Percentiles rank a stretch among this genome's conserved stretches.
Conservation (phyloP, 2,797 vertebrate species). For the Chrysolophus pictus region DNA sequence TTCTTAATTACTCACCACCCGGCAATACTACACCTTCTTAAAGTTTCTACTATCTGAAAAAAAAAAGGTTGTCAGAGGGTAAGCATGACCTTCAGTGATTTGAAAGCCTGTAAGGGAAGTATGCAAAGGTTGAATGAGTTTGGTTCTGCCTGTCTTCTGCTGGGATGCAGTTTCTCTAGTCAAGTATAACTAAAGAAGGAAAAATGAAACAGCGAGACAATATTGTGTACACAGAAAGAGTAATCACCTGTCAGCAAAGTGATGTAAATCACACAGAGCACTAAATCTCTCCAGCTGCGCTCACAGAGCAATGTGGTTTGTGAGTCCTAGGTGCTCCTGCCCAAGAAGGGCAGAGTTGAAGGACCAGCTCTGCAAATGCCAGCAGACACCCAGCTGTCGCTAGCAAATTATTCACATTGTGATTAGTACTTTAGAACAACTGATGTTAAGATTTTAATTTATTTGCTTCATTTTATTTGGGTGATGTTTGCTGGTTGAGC, state of each 20-base stretch:
- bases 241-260: slow-evolving; percentile 25
- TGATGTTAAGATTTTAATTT: background rate
- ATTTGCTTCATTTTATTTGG: slow-evolving; percentile 27
- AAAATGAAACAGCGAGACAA: slow-evolving; percentile 27
- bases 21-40: background rate
- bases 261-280: background rate
- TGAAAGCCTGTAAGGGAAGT: background rate
- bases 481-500: background rate
- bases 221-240: background rate
- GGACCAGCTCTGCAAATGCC: background rate
- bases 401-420: background rate
- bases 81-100: slow-evolving; percentile 34
- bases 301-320: background rate
- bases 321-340: background rate
- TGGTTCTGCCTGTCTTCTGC: slow-evolving; percentile 29
- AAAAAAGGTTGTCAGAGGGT: background rate
- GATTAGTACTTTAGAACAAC: background rate
- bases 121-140: slow-evolving; percentile 11
- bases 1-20: background rate
- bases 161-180: slow-evolving; percentile 42
- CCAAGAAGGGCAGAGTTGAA: background rate
- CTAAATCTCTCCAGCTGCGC: background rate
- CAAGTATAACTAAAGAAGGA: slow-evolving; percentile 42
- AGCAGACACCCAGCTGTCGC: background rate
- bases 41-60: background rate